Conservation (phyloP, 2,113 vertebrate genomes). For the Chaetops frenatus region DNA sequence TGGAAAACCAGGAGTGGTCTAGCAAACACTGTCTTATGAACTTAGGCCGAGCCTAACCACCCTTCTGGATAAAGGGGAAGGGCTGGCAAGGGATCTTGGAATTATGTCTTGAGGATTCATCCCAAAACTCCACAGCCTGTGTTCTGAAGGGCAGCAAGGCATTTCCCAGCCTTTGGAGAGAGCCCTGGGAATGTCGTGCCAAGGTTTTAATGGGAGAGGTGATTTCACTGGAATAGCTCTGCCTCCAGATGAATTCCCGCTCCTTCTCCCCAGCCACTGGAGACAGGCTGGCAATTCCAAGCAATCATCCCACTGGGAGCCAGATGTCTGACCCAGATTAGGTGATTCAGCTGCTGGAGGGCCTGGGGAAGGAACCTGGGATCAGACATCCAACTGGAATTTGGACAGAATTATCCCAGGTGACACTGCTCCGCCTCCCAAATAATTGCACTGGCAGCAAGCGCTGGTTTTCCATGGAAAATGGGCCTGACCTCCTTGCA, state of each 20-base stretch:
- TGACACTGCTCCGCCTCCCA: not conserved
- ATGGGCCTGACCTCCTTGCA: not conserved
- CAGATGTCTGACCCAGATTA: slow-evolving; percentile 49
- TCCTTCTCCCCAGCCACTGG: not conserved
- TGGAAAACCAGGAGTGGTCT: not conserved
- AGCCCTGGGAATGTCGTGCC: not conserved
- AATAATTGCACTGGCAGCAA: not conserved
- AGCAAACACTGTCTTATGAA: not conserved
- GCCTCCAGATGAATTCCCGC: not conserved
- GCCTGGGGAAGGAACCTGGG: not conserved
- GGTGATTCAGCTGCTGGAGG: slow-evolving; percentile 46
- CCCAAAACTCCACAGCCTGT: not conserved
- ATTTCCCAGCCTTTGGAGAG: not conserved
- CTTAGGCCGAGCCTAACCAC: not conserved
- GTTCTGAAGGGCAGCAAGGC: not conserved
- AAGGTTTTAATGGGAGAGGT: not conserved
- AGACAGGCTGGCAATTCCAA: slow-evolving; percentile 21
- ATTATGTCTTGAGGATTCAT: not conserved
- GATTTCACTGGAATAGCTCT: not conserved
- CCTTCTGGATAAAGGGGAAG: not conserved
- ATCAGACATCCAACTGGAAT: not conserved
- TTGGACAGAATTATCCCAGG: not conserved
- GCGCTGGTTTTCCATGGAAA: not conserved
- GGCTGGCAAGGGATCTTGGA: not conserved
- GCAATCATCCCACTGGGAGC: not conserved